Base-by-base conservation (phyloP, 2,797 vertebrate species). In the Pseudochirops corinnae region DNA sequence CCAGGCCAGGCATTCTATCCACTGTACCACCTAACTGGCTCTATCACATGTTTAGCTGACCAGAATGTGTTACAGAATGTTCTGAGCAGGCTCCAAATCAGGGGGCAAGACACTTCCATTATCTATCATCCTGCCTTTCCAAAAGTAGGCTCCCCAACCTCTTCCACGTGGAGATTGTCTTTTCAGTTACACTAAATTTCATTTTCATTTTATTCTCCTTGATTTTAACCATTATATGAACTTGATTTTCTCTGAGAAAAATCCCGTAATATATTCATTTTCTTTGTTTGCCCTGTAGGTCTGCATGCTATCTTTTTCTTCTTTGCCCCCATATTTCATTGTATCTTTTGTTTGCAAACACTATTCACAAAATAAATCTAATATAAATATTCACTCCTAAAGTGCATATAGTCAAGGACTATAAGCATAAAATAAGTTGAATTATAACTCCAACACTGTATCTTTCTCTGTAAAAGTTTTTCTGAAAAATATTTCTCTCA, bases 391-490 rank as follows among this genome's bases (percentile, higher is more conserved):
- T 56, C 67, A 57, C 11, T 91, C 57, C 14, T 58, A 29, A 93
- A 92, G n/a, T 90, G 55, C 21, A 11, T 14, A 95, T 5, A 96
- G 55, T 56, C 56, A 29, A 94, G 26, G 31, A 92, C 13, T 29
- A 92, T 67, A 93, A 56, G 58, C 26, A 92, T 55, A 94, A 95
- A 96, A 96, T 92, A 74, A 93, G 94, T 26, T 92, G 52, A 82
- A 92, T 95, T 90, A 12, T 52, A 95, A 56, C 90, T 93, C 82
- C 31, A 93, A 28, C 0, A 82, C 60, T 33, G 96, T 94, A 55
- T 50, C 13, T 92, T 95, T 95, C 55, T 91, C 92, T 33, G 26
- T 74, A 92, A 94, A 6, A n/a, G 91, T 92, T 93, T 95, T 93
- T 93, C 60, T 91, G 46, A 96, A 93, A 57, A 90, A 57, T 93